Conservation (phyloP, 2,113 vertebrate species). For the Xyrauchen texanus region DNA sequence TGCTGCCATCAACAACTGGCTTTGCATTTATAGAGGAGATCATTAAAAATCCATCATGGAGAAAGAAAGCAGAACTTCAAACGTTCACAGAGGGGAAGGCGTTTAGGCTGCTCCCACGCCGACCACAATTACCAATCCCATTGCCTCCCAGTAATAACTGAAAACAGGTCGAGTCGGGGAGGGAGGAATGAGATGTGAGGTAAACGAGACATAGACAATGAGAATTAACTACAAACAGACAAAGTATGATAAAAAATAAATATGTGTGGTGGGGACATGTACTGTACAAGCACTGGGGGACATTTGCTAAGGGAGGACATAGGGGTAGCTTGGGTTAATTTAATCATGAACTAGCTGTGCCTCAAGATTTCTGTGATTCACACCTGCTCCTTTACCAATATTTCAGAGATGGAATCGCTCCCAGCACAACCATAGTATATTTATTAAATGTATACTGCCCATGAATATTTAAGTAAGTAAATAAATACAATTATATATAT, state of each 20-base stretch:
- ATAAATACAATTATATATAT: too few species aligned
- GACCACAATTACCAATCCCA: constrained; percentile 66
- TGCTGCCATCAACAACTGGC: constrained; percentile 47
- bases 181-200: neutral
- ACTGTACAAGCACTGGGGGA: constrained; percentile 7
- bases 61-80: constrained; percentile 60
- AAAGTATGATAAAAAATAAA: constrained; percentile 8
- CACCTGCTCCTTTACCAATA: neutral
- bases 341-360: neutral
- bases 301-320: neutral
- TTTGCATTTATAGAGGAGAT: constrained; percentile 47
- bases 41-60: constrained; percentile 70
- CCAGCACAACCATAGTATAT: too few species aligned
- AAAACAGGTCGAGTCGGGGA: neutral
- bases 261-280: neutral
- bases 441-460: too few species aligned
- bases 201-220: neutral
- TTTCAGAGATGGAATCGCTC: neutral
- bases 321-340: neutral
- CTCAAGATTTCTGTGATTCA: neutral
- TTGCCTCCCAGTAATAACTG: constrained; percentile 59
- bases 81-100: constrained; percentile 57
- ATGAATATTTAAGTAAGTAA: too few species aligned
- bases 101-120: constrained; percentile 54
- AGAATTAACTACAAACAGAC: constrained; percentile 15